Evolutionary conservation across 30 jellyfish, hydroid and myxozoan species (phyloP).

Genomic region (Turritopsis rubra): DNA sequence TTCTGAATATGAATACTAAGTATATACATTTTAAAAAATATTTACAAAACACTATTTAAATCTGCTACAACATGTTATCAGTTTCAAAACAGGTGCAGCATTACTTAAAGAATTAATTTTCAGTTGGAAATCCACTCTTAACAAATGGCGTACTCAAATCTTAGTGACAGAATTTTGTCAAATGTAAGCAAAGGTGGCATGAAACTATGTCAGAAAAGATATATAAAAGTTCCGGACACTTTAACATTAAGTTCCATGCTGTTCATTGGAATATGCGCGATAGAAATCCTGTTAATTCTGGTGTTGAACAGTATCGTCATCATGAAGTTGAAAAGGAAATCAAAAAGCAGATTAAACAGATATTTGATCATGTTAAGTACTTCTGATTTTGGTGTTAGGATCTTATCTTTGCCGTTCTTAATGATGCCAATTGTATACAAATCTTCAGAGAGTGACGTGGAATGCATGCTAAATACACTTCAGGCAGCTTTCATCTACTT

Average conservation of each 20-base stretch:
- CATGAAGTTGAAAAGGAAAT: background rate
- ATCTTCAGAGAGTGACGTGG: too few relatives aligned
- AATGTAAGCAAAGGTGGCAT: background rate
- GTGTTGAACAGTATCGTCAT: background rate
- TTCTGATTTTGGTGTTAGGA: background rate
- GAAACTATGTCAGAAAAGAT: background rate
- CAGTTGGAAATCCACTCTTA: background rate
- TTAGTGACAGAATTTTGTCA: background rate
- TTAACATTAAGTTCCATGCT: background rate
- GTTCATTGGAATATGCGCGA: background rate
- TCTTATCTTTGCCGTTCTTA: background rate
- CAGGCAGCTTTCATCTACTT: background rate
- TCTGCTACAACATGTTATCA: too few relatives aligned
- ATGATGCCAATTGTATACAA: background rate
- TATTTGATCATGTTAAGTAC: background rate
- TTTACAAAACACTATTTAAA: too few relatives aligned
- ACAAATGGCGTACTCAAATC: background rate
- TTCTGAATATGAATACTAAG: too few relatives aligned
- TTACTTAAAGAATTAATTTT: too few relatives aligned
- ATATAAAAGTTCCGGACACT: background rate
- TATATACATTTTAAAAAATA: too few relatives aligned
- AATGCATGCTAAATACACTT: background rate
- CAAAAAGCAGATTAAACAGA: background rate
- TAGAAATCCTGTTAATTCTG: background rate
- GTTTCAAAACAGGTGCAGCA: background rate